Base-by-base conservation (phyloP, 2,888 invertebrate genomes). In the Drosophila leonis region DNA sequence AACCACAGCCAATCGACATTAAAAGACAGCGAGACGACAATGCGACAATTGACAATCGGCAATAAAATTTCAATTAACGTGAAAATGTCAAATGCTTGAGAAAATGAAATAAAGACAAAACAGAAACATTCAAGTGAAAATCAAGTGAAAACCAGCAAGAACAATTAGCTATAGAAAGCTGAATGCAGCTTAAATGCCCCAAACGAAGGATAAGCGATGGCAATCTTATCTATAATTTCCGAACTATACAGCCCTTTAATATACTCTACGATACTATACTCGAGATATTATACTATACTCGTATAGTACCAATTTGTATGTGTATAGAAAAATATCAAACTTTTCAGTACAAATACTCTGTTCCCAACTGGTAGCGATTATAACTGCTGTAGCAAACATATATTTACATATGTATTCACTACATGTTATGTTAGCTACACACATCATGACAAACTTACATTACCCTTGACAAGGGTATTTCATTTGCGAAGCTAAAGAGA, bases 21-120 rank as follows among this genome's bases (percentile, higher is more conserved):
- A 51, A 66, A 48, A 35, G 52, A n/a, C 55, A 27, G 33, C 48
- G 55, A 20, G n/a, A 24, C 24, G 60, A 60, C 66, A 65, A 52
- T 61, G 62, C 24, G 74, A 62, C 80, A 83, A 85, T 85, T 79
- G 83, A 78, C 86, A 83, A 84, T 83, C 82, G 82, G 73, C 82
- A 83, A 80, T 84, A 86, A 78, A 75, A 75, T 71, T 80, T 76
- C 85, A 85, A 83, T 85, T 79, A 82, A 69, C 74, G 78, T 76
- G 76, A 68, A 81, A 79, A 79, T 78, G 70, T 63, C 70, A 74
- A 70, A 70, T 51, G 65, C 48, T 31, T 44, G 52, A 39, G 55
- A 66, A 78, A 78, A 75, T 52, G 33, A 62, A 63, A 69, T 44
- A 57, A 39, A 54, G n/a, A 54, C 24, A 37, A 66, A 59, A 67